Evolutionary conservation across 2,113 vertebrate genomes (phyloP).

Genomic region (Nesogale talazaci): DNA sequence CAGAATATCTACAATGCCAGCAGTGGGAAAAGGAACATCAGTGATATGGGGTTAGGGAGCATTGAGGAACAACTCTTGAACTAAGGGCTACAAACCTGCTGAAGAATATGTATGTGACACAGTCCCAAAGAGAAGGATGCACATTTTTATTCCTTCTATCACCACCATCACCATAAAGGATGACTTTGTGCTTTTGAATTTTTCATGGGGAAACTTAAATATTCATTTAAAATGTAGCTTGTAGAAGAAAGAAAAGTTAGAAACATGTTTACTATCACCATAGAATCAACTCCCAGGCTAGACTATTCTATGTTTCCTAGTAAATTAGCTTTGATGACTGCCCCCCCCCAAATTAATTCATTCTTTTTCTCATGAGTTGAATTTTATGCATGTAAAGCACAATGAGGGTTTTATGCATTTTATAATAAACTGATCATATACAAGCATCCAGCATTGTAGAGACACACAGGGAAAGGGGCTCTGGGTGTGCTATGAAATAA

Average conservation of each 20-base stretch:
- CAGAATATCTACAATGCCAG: background rate
- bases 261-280: background rate
- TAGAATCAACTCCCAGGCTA: background rate
- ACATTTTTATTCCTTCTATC: conserved; percentile 1
- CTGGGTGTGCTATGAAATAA: conserved; percentile 53
- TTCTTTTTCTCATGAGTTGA: background rate
- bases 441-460: background rate
- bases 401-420: background rate
- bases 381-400: background rate
- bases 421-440: background rate
- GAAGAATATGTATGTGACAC: background rate
- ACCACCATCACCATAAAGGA: background rate
- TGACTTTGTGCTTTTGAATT: background rate
- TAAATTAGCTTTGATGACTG: background rate
- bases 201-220: background rate
- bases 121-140: background rate
- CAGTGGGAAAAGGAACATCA: background rate
- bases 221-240: background rate
- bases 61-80: background rate
- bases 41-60: background rate
- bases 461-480: conserved; percentile 44
- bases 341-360: background rate
- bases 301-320: background rate
- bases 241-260: background rate
- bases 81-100: background rate